Conservation (phyloP, 1,140 invertebrate species). For the Glomeris maerens region DNA sequence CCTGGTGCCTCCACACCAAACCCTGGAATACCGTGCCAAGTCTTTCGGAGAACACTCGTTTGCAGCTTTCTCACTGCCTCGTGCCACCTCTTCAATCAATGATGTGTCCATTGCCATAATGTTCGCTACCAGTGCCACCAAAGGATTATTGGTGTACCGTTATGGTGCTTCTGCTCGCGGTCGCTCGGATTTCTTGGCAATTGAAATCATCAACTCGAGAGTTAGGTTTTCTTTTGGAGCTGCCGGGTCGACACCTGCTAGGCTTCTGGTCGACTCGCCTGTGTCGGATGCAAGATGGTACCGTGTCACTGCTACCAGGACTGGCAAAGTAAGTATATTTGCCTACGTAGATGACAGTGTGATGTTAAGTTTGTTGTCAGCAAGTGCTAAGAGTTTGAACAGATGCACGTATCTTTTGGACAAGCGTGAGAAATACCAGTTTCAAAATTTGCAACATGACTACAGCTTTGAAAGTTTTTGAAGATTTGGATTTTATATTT, state of each 20-base stretch:
- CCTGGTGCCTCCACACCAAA: slow-evolving; percentile 83
- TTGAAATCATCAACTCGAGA: slow-evolving; percentile 67
- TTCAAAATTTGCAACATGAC: slow-evolving; percentile 34
- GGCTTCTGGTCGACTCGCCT: slow-evolving; percentile 46
- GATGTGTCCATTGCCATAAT: slow-evolving; percentile 81
- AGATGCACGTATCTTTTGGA: too few relatives aligned
- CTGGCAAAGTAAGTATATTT: slow-evolving; percentile 37
- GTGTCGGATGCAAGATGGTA: slow-evolving; percentile 79
- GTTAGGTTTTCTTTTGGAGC: slow-evolving; percentile 80
- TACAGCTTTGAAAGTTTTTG: slow-evolving; percentile 62
- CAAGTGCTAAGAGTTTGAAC: too few relatives aligned
- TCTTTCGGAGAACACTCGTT: slow-evolving; percentile 78
- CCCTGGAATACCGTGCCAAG: slow-evolving; percentile 75
- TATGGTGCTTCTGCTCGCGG: slow-evolving; percentile 72
- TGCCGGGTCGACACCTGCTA: slow-evolving; percentile 65
- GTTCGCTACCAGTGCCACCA: slow-evolving; percentile 74
- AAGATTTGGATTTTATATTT: slow-evolving; percentile 54
- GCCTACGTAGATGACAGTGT: too few relatives aligned
- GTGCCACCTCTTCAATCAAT: slow-evolving; percentile 51
- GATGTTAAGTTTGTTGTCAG: too few relatives aligned
- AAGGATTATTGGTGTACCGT: slow-evolving; percentile 76
- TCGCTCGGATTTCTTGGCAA: slow-evolving; percentile 77
- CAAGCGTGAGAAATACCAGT: background rate
- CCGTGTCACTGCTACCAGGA: slow-evolving; percentile 76
- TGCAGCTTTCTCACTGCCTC: slow-evolving; percentile 69